Conservation (phyloP, 2,113 vertebrate species). For the Symphodus melops region DNA sequence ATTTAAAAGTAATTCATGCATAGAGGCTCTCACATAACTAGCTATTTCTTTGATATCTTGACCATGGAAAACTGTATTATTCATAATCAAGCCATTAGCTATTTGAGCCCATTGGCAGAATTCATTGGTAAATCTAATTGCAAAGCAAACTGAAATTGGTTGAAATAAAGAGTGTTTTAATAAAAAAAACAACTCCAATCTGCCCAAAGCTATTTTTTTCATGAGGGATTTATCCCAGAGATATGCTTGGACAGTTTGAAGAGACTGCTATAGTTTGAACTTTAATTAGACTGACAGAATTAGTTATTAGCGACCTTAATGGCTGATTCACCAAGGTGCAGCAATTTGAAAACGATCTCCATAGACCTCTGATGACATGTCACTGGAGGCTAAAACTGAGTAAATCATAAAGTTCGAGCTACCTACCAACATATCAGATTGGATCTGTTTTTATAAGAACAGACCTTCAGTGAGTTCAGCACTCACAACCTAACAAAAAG, state of each 20-base stretch:
- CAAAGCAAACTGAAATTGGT: not conserved
- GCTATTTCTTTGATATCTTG: not conserved
- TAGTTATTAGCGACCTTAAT: conserved; percentile 59
- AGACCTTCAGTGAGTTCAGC: conserved; percentile 1
- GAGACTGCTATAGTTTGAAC: conserved; percentile 54
- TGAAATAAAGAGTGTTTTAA: conserved; percentile 4
- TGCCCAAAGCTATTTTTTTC: conserved; percentile 19
- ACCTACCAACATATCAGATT: not conserved
- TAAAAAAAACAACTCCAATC: conserved; percentile 12
- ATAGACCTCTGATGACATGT: conserved; percentile 29
- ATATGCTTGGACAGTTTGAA: conserved; percentile 53
- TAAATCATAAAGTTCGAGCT: conserved; percentile 9
- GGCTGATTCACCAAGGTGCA: conserved; percentile 49
- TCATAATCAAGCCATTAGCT: conserved; percentile 3
- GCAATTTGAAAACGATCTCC: conserved; percentile 36
- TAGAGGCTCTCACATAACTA: not conserved
- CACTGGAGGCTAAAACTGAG: conserved; percentile 34
- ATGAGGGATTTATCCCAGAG: conserved; percentile 35
- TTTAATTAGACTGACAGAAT: conserved; percentile 77
- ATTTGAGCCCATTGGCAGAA: not conserved
- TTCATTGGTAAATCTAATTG: conserved; percentile 11
- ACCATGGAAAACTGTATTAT: not conserved
- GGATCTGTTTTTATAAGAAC: conserved; percentile 7
- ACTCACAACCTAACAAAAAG: not conserved
- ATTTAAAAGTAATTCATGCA: conserved; percentile 2